phyloP scores from a whole-genome alignment of 2,888 invertebrate genomes.

The Tinea semifulvella region DNA sequence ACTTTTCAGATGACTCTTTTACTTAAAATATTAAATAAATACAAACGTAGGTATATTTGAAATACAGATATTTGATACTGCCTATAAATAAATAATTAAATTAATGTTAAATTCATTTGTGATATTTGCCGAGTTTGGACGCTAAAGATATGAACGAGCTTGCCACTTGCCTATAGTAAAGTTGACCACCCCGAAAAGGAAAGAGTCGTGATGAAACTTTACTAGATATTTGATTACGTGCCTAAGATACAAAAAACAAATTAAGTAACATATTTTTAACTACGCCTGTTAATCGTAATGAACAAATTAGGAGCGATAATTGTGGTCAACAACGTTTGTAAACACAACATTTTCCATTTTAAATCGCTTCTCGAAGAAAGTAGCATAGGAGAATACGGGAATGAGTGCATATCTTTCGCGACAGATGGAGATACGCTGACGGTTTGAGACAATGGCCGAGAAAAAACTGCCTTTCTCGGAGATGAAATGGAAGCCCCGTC shows the following conservation, averaged over 20 bases:
- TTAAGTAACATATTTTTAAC: too few relatives aligned
- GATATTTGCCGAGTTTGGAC: too few relatives aligned
- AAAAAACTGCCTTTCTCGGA: slow-evolving; percentile 28
- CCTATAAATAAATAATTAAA: not conserved
- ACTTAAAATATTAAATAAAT: too few relatives aligned
- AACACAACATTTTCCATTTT: slow-evolving; percentile 23
- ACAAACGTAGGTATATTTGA: too few relatives aligned
- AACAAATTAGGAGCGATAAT: not conserved
- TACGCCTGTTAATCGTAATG: slow-evolving; percentile 9
- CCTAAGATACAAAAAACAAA: too few relatives aligned
- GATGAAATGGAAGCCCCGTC: slow-evolving; percentile 23
- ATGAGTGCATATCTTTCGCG: slow-evolving; percentile 25
- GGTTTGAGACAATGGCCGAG: slow-evolving; percentile 30
- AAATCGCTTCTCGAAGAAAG: slow-evolving; percentile 24
- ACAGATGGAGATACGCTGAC: slow-evolving; percentile 24
- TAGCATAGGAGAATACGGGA: slow-evolving; percentile 30
- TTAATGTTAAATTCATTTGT: too few relatives aligned
- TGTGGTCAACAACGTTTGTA: too few relatives aligned
- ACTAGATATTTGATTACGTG: not conserved
- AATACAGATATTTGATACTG: too few relatives aligned
- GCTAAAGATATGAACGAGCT: too few relatives aligned
- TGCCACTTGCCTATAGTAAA: too few relatives aligned
- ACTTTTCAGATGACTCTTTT: too few relatives aligned
- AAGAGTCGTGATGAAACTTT: not conserved
- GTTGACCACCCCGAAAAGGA: too few relatives aligned